Evolutionary conservation across 2,797 vertebrate genomes (phyloP).

Genomic region (Odontamblyopus lacepedii): DNA sequence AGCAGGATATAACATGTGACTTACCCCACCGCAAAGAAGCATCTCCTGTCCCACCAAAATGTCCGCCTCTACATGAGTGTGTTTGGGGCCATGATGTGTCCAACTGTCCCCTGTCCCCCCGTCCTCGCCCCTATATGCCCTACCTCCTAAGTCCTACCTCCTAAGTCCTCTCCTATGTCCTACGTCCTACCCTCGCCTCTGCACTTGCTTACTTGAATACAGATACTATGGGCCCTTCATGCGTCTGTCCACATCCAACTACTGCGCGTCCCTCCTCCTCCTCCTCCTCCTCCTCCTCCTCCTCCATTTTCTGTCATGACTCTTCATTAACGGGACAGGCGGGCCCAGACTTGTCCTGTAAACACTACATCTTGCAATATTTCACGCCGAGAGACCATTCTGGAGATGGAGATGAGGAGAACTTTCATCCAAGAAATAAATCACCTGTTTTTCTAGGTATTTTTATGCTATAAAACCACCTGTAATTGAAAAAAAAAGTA

Average conservation of each 20-base stretch:
- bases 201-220: background rate
- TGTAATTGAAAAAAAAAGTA: no score
- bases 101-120: background rate
- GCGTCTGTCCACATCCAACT: slow-evolving; percentile 88
- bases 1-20: slow-evolving; percentile 50
- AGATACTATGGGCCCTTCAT: background rate
- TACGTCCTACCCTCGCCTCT: slow-evolving; percentile 40
- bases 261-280: slow-evolving; percentile 65
- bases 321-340: slow-evolving; percentile 87
- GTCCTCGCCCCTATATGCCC: slow-evolving; percentile 1
- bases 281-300: slow-evolving; percentile 79
- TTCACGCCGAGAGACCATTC: slow-evolving; percentile 41
- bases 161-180: no score
- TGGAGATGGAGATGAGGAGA: background rate
- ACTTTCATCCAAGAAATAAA: background rate
- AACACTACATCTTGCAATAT: slow-evolving; percentile 83
- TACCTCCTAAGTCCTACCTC: no score
- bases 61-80: slow-evolving; percentile 10
- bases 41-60: slow-evolving; percentile 73
- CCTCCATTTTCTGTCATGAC: slow-evolving; percentile 85
- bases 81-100: background rate
- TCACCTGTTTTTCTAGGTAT: background rate
- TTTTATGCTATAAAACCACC: no score
- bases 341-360: slow-evolving; percentile 89
- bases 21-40: slow-evolving; percentile 90